Evolutionary conservation across 1,140 invertebrate genomes (phyloP).

Genomic region (Whitmania pigra): DNA sequence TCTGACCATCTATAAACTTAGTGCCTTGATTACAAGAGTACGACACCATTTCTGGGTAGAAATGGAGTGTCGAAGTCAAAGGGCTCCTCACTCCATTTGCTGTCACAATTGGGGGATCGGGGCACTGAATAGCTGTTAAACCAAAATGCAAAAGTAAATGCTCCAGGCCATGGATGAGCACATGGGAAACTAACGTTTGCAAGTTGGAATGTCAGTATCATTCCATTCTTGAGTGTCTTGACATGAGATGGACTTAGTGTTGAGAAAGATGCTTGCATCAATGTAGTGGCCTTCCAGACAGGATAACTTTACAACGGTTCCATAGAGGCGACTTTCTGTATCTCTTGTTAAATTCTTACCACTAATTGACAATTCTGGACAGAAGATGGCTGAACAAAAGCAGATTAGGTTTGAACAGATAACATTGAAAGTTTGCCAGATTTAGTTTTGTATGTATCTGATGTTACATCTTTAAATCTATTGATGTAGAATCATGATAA

Average conservation of each 20-base stretch:
- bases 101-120: conserved; percentile 6
- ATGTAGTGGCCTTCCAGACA: conserved; percentile 22
- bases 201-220: conserved; percentile 7
- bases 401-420: background rate
- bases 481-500: background rate
- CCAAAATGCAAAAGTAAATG: background rate
- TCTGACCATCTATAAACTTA: conserved; percentile 21
- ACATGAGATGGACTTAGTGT: background rate
- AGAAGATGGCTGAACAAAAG: conserved; percentile 16
- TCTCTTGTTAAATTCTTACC: conserved; percentile 5
- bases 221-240: conserved; percentile 15
- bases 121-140: background rate
- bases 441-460: background rate
- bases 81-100: conserved; percentile 6
- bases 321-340: conserved; percentile 18
- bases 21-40: conserved; percentile 15
- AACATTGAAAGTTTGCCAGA: background rate
- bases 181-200: conserved; percentile 7
- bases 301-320: conserved; percentile 20
- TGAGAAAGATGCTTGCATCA: conserved; percentile 2
- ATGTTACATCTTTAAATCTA: background rate
- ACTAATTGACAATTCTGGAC: conserved; percentile 10
- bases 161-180: background rate
- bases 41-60: conserved; percentile 11
- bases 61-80: background rate